Evolutionary conservation across 2,888 invertebrate genomes (phyloP).

Genomic region (Petrophora chlorosata): DNA sequence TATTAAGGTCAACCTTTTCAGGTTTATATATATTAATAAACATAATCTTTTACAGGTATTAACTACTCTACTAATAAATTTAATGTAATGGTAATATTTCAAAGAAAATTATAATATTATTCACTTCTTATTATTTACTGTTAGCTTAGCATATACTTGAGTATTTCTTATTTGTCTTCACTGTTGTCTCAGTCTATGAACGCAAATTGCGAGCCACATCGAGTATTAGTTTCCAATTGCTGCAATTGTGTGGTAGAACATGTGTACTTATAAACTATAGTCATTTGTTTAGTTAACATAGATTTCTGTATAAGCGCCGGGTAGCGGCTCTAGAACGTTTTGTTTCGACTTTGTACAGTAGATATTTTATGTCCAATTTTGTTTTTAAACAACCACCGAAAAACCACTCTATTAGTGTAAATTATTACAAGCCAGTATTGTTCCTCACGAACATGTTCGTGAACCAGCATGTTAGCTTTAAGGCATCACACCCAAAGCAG

Average conservation of each 20-base stretch:
- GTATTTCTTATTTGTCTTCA: slow-evolving; percentile 62
- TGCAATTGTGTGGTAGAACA: slow-evolving; percentile 69
- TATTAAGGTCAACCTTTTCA: slow-evolving; percentile 1
- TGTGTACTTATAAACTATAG: slow-evolving; percentile 57
- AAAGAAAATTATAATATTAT: slow-evolving; percentile 42
- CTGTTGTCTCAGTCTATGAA: slow-evolving; percentile 58
- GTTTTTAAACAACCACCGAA: slow-evolving; percentile 52
- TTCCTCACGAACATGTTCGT: slow-evolving; percentile 64
- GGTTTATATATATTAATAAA: slow-evolving; percentile 10
- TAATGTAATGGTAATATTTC: slow-evolving; percentile 58
- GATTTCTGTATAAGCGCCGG: slow-evolving; percentile 64
- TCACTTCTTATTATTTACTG: slow-evolving; percentile 50
- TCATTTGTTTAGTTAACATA: slow-evolving; percentile 66
- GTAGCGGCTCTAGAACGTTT: slow-evolving; percentile 72
- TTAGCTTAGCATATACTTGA: slow-evolving; percentile 53
- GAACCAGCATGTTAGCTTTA: slow-evolving; percentile 73
- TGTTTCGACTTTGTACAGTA: slow-evolving; percentile 64
- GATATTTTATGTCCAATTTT: slow-evolving; percentile 55
- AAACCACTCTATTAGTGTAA: slow-evolving; percentile 56
- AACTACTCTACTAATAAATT: slow-evolving; percentile 51
- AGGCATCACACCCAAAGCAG: slow-evolving; percentile 67
- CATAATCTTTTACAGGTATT: slow-evolving; percentile 63
- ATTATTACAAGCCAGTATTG: slow-evolving; percentile 43
- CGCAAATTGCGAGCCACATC: slow-evolving; percentile 53
- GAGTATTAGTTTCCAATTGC: slow-evolving; percentile 62